A percentile compares a stretch with the other conserved stretches of the same genome.
Conservation (phyloP, 2,888 invertebrate genomes). For the Neria commutata region DNA sequence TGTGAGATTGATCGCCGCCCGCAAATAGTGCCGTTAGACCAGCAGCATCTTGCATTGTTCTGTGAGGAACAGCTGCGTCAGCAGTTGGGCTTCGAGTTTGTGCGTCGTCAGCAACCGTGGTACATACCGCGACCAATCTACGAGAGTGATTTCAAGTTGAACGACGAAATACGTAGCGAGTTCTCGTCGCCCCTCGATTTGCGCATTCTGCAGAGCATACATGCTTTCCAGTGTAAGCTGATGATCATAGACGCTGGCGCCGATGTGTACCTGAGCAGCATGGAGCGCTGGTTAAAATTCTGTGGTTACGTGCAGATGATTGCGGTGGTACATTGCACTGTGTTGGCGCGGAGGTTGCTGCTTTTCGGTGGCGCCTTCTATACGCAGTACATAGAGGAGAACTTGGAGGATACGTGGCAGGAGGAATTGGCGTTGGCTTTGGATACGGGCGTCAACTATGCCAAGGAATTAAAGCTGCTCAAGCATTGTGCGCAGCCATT, state of each 20-base stretch:
- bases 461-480: conserved; percentile 30
- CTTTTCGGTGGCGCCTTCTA: conserved; percentile 35
- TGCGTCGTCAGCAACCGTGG: conserved; percentile 37
- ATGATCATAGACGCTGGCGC: conserved; percentile 46
- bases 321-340: conserved; percentile 40
- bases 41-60: conserved; percentile 24
- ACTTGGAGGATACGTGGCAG: conserved; percentile 45
- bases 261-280: conserved; percentile 35
- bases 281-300: conserved; percentile 50
- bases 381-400: conserved; percentile 38
- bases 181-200: conserved; percentile 40
- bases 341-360: conserved; percentile 37
- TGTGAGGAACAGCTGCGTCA: conserved; percentile 33
- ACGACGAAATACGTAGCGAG: conserved; percentile 20
- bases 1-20: conserved; percentile 9
- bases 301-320: conserved; percentile 43
- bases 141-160: conserved; percentile 33
- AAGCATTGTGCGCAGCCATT: conserved; percentile 37
- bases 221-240: conserved; percentile 39
- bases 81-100: conserved; percentile 42
- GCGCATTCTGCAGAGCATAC: conserved; percentile 38
- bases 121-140: conserved; percentile 36
- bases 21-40: conserved; percentile 34
- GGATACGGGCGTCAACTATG: conserved; percentile 33
- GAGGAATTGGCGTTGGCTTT: conserved; percentile 40